Base-by-base conservation (phyloP, 2,797 vertebrate species). In the Valencia hispanica region DNA sequence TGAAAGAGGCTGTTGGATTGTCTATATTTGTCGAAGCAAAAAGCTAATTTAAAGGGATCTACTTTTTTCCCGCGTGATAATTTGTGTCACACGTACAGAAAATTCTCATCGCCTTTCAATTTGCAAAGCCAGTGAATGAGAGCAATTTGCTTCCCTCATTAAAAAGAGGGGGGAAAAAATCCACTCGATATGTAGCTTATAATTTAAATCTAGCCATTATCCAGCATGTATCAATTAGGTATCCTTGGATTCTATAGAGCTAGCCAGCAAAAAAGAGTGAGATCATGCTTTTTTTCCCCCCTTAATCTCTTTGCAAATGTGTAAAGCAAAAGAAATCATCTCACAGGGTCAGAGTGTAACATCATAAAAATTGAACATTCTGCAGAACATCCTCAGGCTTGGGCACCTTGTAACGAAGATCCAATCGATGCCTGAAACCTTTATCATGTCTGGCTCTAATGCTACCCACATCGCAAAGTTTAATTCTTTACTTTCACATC, bases 401-500 rank as follows among this genome's bases (percentile, higher is more conserved):
- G 80, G 63, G 80, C 72, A 85, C 80, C 86, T 81, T 80, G 78
- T 80, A 87, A 84, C 81, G 50, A 79, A 87, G 88, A 92, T 90
- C 74, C 87, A 88, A 89, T 93, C 89, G 87, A 94, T 93, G 91
- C 84, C 84, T 80, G 79, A 85, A 86, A 88, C 91, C 84, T 91
- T 94, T 92, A 94, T 94, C 91, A 91, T 89, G 87, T 89, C 87
- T 86, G 84, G 85, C 86, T 92, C 88, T 88, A 92, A 88, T 88
- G 89, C 86, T 80, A 77, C 84, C 86, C 84, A 90, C 89, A 90
- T 92, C 86, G 90, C 86, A 57, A 65, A 82, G 87, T 91, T 82
- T 92, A 90, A 93, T 93, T 92, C 90, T 91, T 88, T 88, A 92
- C 88, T 92, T 93, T 93, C 87, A 93, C 85, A 91, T 87, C 83